Percentiles rank a stretch among this genome's conserved stretches.
phyloP scores from a whole-genome alignment of 2,797 vertebrate genomes.

The Lacerta viridis region DNA sequence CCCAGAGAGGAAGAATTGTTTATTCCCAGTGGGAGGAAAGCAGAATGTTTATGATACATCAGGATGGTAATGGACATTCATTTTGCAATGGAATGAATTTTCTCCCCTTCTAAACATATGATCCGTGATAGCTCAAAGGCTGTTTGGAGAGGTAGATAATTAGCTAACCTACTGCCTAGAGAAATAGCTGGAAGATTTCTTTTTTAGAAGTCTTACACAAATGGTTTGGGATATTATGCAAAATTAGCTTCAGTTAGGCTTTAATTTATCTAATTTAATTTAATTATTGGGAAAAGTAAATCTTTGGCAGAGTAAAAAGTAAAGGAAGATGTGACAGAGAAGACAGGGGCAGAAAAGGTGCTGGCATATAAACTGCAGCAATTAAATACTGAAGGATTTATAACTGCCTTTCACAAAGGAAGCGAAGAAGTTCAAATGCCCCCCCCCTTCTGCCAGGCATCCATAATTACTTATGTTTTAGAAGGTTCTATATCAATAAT shows the following conservation, averaged over 20 bases:
- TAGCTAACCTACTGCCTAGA: slow-evolving; percentile 79
- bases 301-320: slow-evolving; percentile 65
- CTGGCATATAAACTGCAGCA: slow-evolving; percentile 49
- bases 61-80: slow-evolving; percentile 67
- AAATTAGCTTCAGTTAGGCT: slow-evolving; percentile 81
- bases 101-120: slow-evolving; percentile 65
- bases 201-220: slow-evolving; percentile 72
- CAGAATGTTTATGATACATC: slow-evolving; percentile 73
- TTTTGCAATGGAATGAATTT: slow-evolving; percentile 71
- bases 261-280: slow-evolving; percentile 81
- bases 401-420: slow-evolving; percentile 54
- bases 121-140: slow-evolving; percentile 77
- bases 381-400: slow-evolving; percentile 62
- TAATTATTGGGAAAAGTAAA: slow-evolving; percentile 80
- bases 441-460: slow-evolving; percentile 48
- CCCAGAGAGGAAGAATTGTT: slow-evolving; percentile 72
- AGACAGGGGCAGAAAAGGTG: slow-evolving; percentile 41
- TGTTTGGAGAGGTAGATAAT: slow-evolving; percentile 80
- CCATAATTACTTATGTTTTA: slow-evolving; percentile 59
- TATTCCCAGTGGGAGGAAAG: slow-evolving; percentile 68
- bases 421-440: slow-evolving; percentile 27
- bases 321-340: slow-evolving; percentile 59
- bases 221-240: slow-evolving; percentile 80
- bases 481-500: slow-evolving; percentile 52
- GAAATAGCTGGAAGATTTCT: slow-evolving; percentile 79